A percentile compares a stretch with the other conserved stretches of the same genome.
phyloP scores from a whole-genome alignment of 1,140 invertebrate species.

The Drosophila eugracilis region DNA sequence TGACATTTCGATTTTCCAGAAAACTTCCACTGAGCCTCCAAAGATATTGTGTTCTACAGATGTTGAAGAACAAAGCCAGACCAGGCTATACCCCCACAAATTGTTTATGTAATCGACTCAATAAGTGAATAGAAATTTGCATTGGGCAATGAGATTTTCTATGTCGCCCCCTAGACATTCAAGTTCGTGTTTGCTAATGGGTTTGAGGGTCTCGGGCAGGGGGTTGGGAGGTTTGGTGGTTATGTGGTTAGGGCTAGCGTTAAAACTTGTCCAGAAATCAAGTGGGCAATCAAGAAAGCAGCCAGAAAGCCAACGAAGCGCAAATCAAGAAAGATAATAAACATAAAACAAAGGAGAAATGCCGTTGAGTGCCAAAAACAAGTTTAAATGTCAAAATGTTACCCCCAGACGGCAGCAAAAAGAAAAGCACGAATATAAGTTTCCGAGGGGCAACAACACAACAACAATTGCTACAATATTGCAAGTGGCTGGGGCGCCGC shows the following conservation, averaged over 20 bases:
- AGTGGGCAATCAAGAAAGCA: slow-evolving; percentile 64
- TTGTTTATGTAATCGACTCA: slow-evolving; percentile 11
- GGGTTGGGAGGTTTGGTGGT: slow-evolving; percentile 1
- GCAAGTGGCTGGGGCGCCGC: slow-evolving; percentile 70
- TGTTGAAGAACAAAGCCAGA: not conserved
- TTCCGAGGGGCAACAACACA: slow-evolving; percentile 36
- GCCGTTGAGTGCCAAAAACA: slow-evolving; percentile 74
- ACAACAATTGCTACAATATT: slow-evolving; percentile 38
- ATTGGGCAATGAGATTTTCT: slow-evolving; percentile 50
- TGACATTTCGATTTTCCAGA: slow-evolving; percentile 67
- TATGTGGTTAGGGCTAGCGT: slow-evolving; percentile 42
- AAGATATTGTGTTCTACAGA: slow-evolving; percentile 9
- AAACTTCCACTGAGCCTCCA: slow-evolving; percentile 12
- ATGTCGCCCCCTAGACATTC: slow-evolving; percentile 49
- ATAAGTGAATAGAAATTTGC: slow-evolving; percentile 49
- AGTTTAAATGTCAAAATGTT: slow-evolving; percentile 82
- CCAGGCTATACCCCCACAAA: not conserved
- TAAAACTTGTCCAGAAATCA: slow-evolving; percentile 40
- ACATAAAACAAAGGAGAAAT: slow-evolving; percentile 65
- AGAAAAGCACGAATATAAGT: slow-evolving; percentile 27
- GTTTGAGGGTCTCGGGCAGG: not conserved
- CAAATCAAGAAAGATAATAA: slow-evolving; percentile 76
- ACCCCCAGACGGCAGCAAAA: slow-evolving; percentile 41
- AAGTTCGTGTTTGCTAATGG: slow-evolving; percentile 48
- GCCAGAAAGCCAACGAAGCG: slow-evolving; percentile 53